A percentile compares a stretch with the other conserved stretches of the same genome.
phyloP scores from a whole-genome alignment of 1,140 invertebrate genomes.

The Cherax destructor region DNA sequence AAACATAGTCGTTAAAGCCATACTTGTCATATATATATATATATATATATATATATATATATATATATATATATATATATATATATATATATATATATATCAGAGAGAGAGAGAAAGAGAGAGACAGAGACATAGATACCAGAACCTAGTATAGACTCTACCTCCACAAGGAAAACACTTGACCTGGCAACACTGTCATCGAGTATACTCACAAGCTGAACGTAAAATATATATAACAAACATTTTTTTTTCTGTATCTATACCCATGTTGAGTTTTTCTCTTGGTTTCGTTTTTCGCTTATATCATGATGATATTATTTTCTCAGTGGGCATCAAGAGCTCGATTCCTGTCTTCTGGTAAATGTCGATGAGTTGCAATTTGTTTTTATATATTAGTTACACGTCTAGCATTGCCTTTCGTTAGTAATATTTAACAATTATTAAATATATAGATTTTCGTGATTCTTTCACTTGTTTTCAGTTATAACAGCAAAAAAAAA shows the following conservation, averaged over 20 bases:
- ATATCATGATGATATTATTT: not conserved
- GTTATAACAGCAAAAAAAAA: too few species aligned
- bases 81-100: too few species aligned
- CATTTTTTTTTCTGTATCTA: not conserved
- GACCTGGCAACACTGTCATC: not conserved
- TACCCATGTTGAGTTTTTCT: not conserved
- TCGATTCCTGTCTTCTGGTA: not conserved
- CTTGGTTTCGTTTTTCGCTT: not conserved
- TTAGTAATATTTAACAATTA: too few species aligned
- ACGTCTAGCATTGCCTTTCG: too few species aligned
- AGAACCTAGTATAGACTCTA: not conserved
- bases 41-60: too few species aligned
- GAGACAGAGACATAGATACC: not conserved
- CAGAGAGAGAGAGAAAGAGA: not conserved
- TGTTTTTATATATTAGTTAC: too few species aligned
- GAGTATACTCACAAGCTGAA: not conserved
- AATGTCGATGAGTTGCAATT: not conserved
- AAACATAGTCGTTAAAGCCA: too few species aligned
- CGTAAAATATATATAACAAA: not conserved
- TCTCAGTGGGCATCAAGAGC: not conserved
- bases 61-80: too few species aligned
- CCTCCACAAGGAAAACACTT: not conserved
- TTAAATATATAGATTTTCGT: too few species aligned
- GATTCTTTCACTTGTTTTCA: too few species aligned
- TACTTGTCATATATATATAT: too few species aligned